Evolutionary conservation across 2,888 invertebrate genomes (phyloP), one percentile per base, ranked within the genome.

Genomic region (Drosophila pullipes): DNA sequence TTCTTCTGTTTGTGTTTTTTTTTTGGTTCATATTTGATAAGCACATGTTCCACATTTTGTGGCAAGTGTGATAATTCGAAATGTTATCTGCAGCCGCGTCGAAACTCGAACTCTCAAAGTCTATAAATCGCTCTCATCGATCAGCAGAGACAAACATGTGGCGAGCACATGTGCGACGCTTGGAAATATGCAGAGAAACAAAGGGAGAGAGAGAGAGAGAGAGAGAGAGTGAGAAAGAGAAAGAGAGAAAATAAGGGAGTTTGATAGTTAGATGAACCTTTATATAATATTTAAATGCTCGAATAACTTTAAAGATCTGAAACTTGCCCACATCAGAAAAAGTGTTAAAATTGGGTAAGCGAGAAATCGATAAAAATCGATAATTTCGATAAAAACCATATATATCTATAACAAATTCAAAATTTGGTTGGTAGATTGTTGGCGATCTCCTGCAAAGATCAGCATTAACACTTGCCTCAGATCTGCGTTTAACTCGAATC

Each of bases 1-100:
- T 25, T 35, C 2, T 25, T 31, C 18, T 30, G 7, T 30, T 33
- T 28, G 6, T 30, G 1, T 16, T 2, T 18, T 33, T 47, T 28
- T 16, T n/a, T 55, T 57, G 18, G 30, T 18, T 53, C 69, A 78
- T 76, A 61, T 78, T 78, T 77, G 82, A 80, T 81, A 80, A 80
- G 74, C 79, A 80, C 78, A 81, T 81, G 81, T 81, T 77, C 47
- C 69, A 65, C 61, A 76, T 66, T 62, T 64, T 41, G 65, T 16
- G 60, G 62, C 82, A 79, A 79, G 79, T 79, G 79, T 74, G 78
- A 81, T 79, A 81, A 79, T 73, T 66, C 18, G 5, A 54, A 60
- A 60, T 55, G 52, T 54, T 65, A 76, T 58, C 52, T 60, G 50
- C 28, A 13, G 50, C 31, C 57, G 13, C 39, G 57, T 44, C 60